Conservation (phyloP, 2,113 vertebrate species). For the Sorex araneus region DNA sequence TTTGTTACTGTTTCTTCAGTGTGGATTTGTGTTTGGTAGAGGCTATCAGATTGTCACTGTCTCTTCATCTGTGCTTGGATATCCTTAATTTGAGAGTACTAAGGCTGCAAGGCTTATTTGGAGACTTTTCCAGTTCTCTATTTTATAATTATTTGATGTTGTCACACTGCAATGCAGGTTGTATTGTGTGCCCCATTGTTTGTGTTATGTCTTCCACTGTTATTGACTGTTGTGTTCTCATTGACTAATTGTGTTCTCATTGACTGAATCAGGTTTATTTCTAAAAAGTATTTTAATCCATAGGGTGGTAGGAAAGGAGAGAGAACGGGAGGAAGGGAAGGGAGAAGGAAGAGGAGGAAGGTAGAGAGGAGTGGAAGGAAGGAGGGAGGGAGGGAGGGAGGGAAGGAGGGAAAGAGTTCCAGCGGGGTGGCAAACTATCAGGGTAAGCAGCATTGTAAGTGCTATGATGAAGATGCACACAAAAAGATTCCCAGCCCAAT, state of each 20-base stretch:
- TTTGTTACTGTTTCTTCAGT: neutral
- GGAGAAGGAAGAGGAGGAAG: neutral
- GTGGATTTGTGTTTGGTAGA: neutral
- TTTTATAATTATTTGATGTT: slow-evolving; percentile 39
- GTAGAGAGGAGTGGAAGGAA: neutral
- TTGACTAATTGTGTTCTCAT: no score
- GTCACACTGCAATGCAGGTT: neutral
- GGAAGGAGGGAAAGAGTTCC: neutral
- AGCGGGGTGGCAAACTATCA: neutral
- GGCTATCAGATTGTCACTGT: neutral
- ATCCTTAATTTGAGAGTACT: neutral
- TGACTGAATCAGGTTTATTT: slow-evolving; percentile 34
- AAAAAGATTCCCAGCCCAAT: neutral
- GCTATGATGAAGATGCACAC: neutral
- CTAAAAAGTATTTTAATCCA: neutral
- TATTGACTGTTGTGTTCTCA: slow-evolving; percentile 6
- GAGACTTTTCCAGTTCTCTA: neutral
- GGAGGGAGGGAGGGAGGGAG: neutral
- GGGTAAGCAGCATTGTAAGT: neutral
- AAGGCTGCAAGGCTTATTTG: neutral
- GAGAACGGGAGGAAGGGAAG: no score
- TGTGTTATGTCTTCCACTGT: no score
- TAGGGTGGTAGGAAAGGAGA: no score
- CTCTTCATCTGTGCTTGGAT: neutral
- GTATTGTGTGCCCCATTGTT: neutral